Conservation (phyloP, 2,797 vertebrate genomes). For the Kryptopterus vitreolus region DNA sequence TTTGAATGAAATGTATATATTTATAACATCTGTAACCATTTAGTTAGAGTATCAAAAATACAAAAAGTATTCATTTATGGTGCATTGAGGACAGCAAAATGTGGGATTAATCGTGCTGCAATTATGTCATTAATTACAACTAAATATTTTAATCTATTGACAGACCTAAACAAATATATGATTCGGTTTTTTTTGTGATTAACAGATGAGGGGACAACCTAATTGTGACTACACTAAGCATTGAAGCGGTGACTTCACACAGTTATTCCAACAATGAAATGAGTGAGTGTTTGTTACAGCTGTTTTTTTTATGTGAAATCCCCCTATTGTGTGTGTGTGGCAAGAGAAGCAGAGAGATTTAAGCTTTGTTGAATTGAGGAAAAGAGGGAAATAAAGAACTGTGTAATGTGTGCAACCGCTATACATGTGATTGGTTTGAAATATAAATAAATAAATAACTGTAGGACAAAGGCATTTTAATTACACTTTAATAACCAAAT, state of each 20-base stretch:
- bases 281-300: neutral
- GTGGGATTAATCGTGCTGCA: no score
- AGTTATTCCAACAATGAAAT: neutral
- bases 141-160: no score
- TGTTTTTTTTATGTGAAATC: neutral
- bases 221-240: no score
- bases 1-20: no score
- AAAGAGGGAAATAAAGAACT: neutral
- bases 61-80: no score
- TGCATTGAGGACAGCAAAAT: no score
- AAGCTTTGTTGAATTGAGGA: neutral
- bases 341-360: neutral
- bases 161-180: no score
- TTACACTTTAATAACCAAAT: slow-evolving; percentile 11
- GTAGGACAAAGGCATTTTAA: slow-evolving; percentile 7
- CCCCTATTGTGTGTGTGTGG: neutral
- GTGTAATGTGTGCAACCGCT: neutral
- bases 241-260: neutral
- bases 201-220: neutral
- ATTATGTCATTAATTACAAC: neutral
- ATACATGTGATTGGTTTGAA: neutral
- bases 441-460: neutral
- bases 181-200: slow-evolving; percentile 5
- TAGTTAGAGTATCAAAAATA: no score
- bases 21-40: no score